Percentiles rank a stretch among this genome's conserved stretches.
phyloP scores from a whole-genome alignment of 1,140 invertebrate genomes.

The Sycobia sp. region DNA sequence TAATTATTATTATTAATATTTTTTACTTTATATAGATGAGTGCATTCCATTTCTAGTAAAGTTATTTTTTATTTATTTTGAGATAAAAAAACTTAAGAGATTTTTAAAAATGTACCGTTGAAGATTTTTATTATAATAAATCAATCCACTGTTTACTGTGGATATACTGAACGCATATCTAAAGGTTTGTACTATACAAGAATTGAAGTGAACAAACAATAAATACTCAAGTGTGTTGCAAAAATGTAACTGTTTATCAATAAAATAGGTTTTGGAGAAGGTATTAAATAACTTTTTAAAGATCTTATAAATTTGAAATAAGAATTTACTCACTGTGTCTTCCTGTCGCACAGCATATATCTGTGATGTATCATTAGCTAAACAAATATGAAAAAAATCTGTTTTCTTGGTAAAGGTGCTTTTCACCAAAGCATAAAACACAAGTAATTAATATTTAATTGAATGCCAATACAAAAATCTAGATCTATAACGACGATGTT shows the following conservation, averaged over 20 bases:
- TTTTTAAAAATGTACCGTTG: background rate
- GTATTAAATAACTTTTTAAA: background rate
- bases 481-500: conserved; percentile 23
- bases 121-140: too few relatives aligned
- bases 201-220: too few relatives aligned
- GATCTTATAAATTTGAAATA: conserved; percentile 12
- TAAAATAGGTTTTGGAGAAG: conserved; percentile 15
- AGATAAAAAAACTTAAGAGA: too few relatives aligned
- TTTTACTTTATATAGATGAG: conserved; percentile 35
- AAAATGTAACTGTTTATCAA: background rate
- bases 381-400: conserved; percentile 13
- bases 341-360: conserved; percentile 49
- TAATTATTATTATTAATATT: conserved; percentile 22
- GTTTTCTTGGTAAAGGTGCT: conserved; percentile 27
- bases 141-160: too few relatives aligned
- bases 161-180: conserved; percentile 1
- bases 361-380: conserved; percentile 47
- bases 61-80: too few relatives aligned
- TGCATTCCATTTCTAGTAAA: background rate
- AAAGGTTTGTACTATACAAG: too few relatives aligned
- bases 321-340: conserved; percentile 49
- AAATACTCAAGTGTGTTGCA: conserved; percentile 7
- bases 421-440: conserved; percentile 19
- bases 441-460: conserved; percentile 7
- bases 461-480: conserved; percentile 11